phyloP scores from a whole-genome alignment of 2,797 vertebrate genomes.

The Macropodus opercularis region DNA sequence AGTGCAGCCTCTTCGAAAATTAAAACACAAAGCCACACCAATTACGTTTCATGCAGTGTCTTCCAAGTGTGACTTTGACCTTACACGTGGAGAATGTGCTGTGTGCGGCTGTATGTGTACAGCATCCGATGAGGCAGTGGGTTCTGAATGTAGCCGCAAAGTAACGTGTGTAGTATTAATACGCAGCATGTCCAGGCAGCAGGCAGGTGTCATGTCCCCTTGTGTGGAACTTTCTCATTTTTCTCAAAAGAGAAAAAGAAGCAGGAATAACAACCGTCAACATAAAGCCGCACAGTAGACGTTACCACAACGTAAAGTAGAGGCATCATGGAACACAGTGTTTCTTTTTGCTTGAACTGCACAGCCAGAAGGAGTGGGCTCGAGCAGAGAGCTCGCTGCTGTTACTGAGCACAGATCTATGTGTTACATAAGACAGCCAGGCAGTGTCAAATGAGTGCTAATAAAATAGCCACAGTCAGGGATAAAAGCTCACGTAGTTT shows the following conservation, averaged over 20 bases:
- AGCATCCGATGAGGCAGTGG: neutral
- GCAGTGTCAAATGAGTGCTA: conserved; percentile 14
- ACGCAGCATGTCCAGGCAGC: conserved; percentile 11
- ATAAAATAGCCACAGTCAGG: conserved; percentile 2
- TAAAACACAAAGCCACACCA: neutral
- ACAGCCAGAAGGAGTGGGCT: conserved; percentile 26
- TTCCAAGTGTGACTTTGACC: neutral
- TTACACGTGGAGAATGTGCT: neutral
- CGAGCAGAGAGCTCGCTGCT: conserved; percentile 15
- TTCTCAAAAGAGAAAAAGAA: conserved; percentile 15
- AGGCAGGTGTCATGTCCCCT: conserved; percentile 15
- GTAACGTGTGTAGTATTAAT: neutral
- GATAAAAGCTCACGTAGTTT: too few species aligned
- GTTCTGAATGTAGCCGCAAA: neutral
- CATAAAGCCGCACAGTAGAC: neutral
- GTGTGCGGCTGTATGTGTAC: neutral
- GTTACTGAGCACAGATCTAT: conserved; percentile 17
- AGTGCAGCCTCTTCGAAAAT: neutral
- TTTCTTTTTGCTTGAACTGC: conserved; percentile 3
- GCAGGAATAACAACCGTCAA: neutral
- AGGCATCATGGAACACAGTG: conserved; percentile 1
- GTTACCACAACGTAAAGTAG: neutral
- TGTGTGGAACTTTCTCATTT: conserved; percentile 5
- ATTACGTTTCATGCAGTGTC: conserved; percentile 8
- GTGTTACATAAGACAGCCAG: conserved; percentile 17